Evolutionary conservation across 1,140 invertebrate species (phyloP), one percentile per base, ranked within the genome.

Genomic region (Macrobrachium nipponense): DNA sequence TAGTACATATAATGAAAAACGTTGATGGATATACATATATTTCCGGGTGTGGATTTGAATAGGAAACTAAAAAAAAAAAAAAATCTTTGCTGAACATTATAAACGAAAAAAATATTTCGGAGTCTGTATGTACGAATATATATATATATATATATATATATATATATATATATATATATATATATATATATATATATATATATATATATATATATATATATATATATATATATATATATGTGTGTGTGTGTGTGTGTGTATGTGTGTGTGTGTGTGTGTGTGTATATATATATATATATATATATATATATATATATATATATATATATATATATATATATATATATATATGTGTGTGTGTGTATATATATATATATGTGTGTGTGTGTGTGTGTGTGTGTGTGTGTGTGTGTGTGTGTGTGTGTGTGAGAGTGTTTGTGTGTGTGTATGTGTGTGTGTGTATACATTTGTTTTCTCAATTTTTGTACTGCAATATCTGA

Each of bases 101-200:
- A 36, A n/a, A n/a, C n/a, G 27, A 36, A 36, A 36, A 36, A 36
- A 36, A 36, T 2, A 36, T 36, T 4, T 36, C 27, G 1, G 27
- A 36, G 27, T 36, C 27, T 36, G 27, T 36, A n/a, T n/a, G n/a
- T n/a, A n/a, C n/a, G n/a, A n/a, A n/a, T n/a, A n/a, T n/a, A n/a
- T n/a, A n/a, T n/a, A n/a, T n/a, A n/a, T n/a, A n/a, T 66, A 66
- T 66, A 66, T 14, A 66, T 66, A 66, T 66, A 66, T 66, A 66
- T 66, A 66, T 66, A 66, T 5, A 14, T 66, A 23, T 70, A 70
- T 20, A 70, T 20, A 70, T 20, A 70, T 20, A 23, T 20, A 66
- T 2, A 66, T 5, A 66, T 17, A 66, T 1, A 66, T 6, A 7
- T 6, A 51, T 36, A 51, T 36, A 51, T 36, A 36, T 36, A 51